Conservation (phyloP, 2,888 invertebrate species). For the Brachypalpus laphriformis region DNA sequence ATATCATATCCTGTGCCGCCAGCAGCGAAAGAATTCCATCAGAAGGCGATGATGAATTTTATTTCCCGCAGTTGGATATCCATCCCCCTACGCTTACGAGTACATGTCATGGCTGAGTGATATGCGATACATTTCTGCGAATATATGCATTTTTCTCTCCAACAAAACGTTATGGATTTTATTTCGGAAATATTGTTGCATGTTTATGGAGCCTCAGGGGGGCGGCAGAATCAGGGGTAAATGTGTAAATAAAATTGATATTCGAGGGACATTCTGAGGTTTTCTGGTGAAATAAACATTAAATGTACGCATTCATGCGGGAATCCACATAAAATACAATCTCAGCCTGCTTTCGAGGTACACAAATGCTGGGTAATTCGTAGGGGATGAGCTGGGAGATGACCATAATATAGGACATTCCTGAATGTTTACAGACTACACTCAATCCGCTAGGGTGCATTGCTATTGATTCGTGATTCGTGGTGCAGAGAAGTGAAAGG, state of each 20-base stretch:
- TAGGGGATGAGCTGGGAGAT: no score
- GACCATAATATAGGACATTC: background rate
- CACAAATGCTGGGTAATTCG: no score
- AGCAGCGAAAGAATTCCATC: background rate
- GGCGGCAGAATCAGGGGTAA: no score
- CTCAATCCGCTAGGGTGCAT: background rate
- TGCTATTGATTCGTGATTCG: background rate
- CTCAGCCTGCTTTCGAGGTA: background rate
- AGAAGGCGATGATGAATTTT: conserved; percentile 29
- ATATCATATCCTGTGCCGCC: conserved; percentile 15
- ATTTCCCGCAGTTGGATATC: conserved; percentile 37
- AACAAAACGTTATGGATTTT: background rate
- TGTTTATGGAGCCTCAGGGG: background rate
- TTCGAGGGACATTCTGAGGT: background rate
- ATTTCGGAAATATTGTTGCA: background rate
- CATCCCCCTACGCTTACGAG: conserved; percentile 9
- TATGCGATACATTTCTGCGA: conserved; percentile 14
- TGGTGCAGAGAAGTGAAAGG: no score
- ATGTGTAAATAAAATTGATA: background rate
- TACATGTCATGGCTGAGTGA: conserved; percentile 15
- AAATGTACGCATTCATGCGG: background rate
- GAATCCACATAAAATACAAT: background rate
- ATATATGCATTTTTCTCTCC: background rate
- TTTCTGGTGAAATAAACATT: background rate
- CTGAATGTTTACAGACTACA: background rate